These are phyloP conservation scores for Coelogynopora nodosa DNA, from an alignment of 2,888 invertebrate genomes.

Conservation along the genomic window DNA sequence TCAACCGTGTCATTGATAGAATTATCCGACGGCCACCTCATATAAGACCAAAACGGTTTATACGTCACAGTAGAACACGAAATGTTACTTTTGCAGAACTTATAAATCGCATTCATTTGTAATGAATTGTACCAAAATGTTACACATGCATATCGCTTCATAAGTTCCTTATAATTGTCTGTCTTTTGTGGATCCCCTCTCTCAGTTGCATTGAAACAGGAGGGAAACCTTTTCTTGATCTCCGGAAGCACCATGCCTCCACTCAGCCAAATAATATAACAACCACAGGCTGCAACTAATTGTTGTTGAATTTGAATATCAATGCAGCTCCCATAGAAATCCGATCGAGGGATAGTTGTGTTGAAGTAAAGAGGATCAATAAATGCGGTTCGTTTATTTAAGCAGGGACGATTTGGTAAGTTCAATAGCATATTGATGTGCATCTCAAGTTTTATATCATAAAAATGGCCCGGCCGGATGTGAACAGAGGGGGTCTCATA, in stretches of 20 bases:
- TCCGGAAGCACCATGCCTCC: not conserved
- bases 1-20: not conserved
- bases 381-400: not conserved
- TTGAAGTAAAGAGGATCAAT: not conserved
- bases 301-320: not conserved
- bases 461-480: not conserved
- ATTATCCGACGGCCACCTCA: not conserved
- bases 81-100: not conserved
- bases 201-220: not conserved
- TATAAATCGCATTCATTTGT: not conserved
- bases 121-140: not conserved
- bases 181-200: not conserved
- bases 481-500: not conserved
- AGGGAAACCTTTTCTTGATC: not conserved
- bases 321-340: not conserved
- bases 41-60: not conserved
- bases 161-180: not conserved
- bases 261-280: not conserved
- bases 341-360: not conserved
- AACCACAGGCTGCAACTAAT: not conserved
- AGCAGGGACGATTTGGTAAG: not conserved
- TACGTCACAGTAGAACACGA: not conserved
- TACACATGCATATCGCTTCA: not conserved
- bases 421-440: not conserved
- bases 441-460: not conserved